These are phyloP conservation scores for Calidris pugnax DNA, from an alignment of 2,113 vertebrate genomes.

Conservation along the genomic window DNA sequence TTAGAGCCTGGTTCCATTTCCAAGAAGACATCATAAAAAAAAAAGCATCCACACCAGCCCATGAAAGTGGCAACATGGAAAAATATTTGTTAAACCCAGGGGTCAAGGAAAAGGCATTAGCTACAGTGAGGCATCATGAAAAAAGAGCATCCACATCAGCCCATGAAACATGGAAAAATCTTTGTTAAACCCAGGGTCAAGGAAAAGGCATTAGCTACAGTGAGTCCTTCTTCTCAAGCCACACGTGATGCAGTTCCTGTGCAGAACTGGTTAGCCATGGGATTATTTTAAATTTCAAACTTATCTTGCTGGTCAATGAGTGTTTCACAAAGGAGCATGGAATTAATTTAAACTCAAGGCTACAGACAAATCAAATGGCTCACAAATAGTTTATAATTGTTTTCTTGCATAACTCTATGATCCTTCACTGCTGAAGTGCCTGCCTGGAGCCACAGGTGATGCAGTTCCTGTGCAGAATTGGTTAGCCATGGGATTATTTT, in stretches of 20 bases:
- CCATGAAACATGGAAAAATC: background rate
- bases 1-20: background rate
- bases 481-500: background rate
- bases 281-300: slow-evolving; percentile 6
- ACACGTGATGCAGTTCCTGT: background rate
- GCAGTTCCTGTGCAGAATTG: background rate
- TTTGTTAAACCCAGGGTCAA: background rate
- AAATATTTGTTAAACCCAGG: background rate
- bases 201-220: background rate
- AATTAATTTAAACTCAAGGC: slow-evolving; percentile 32
- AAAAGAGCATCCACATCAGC: background rate
- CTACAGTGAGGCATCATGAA: background rate
- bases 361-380: background rate
- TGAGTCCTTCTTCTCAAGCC: background rate
- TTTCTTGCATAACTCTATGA: slow-evolving; percentile 25
- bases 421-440: background rate
- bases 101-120: background rate
- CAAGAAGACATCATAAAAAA: background rate
- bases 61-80: background rate
- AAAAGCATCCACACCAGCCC: background rate
- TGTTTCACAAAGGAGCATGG: background rate
- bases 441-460: background rate
- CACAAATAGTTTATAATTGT: slow-evolving; percentile 9
- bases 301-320: background rate
- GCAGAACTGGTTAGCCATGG: background rate